A percentile compares a stretch with the other conserved stretches of the same genome.
Evolutionary conservation across 2,797 vertebrate species (phyloP).

Genomic region (Eutrigla gurnardus): DNA sequence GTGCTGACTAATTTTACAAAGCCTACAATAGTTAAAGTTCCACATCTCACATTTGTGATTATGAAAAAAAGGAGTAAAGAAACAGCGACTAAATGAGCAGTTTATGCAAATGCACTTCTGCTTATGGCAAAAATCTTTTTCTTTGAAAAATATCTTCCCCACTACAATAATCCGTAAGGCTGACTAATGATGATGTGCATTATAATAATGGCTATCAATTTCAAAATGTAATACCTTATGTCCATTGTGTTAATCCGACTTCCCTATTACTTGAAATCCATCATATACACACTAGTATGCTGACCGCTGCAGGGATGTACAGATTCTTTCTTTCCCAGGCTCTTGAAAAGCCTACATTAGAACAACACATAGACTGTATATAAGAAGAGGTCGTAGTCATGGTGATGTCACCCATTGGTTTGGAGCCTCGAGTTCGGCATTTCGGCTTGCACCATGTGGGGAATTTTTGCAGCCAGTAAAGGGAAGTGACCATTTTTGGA

Average conservation of each 20-base stretch:
- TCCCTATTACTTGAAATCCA: conserved; percentile 45
- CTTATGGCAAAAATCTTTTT: conserved; percentile 23
- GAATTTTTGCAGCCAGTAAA: no score
- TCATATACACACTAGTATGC: conserved; percentile 10
- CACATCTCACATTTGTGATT: conserved; percentile 14
- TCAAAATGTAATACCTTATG: conserved; percentile 42
- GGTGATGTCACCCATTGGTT: no score
- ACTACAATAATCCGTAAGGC: conserved; percentile 22
- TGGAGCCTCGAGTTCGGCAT: no score
- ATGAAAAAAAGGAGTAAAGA: conserved; percentile 10
- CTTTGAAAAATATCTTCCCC: conserved; percentile 4
- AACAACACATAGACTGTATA: no score
- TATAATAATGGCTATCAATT: conserved; percentile 38
- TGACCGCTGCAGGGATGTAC: conserved; percentile 35
- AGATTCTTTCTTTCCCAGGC: conserved; percentile 35
- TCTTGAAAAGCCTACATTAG: no score
- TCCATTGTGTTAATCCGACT: conserved; percentile 42
- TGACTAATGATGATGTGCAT: conserved; percentile 29
- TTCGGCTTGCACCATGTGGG: no score
- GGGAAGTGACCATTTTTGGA: no score
- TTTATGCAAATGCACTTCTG: conserved; percentile 13
- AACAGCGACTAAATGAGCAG: conserved; percentile 21
- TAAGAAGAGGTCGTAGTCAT: no score
- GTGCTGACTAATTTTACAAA: conserved; percentile 14
- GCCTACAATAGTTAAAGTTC: conserved; percentile 1